Evolutionary conservation across 2,888 invertebrate species (phyloP).

Genomic region (Agrochola circellaris): DNA sequence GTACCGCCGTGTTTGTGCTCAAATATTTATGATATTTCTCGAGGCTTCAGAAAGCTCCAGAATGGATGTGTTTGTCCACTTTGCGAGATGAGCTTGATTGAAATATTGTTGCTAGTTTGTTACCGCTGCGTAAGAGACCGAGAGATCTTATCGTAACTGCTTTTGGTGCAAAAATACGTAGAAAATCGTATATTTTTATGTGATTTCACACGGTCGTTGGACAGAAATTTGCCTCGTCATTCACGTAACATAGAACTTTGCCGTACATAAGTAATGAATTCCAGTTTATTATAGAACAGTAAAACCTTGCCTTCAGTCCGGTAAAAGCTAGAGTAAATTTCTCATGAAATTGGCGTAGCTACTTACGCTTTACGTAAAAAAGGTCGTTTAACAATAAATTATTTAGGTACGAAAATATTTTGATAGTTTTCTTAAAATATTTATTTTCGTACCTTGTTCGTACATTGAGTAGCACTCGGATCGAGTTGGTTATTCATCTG

Average conservation of each 20-base stretch:
- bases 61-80: conserved; percentile 63
- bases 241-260: background rate
- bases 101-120: conserved; percentile 59
- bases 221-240: conserved; percentile 15
- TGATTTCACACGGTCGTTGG: background rate
- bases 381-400: background rate
- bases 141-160: conserved; percentile 19
- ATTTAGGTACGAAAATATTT: background rate
- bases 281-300: background rate
- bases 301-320: background rate
- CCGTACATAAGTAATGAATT: background rate
- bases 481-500: conserved; percentile 38
- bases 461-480: conserved; percentile 17
- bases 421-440: background rate
- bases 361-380: background rate
- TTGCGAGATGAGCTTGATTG: conserved; percentile 59
- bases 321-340: background rate
- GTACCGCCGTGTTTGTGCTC: conserved; percentile 59
- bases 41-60: conserved; percentile 34
- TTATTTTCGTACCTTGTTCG: background rate
- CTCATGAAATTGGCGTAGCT: background rate
- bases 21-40: conserved; percentile 64
- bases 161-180: conserved; percentile 32
- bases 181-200: conserved; percentile 3
- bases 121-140: conserved; percentile 36